Evolutionary conservation across 2,797 vertebrate species (phyloP).

Genomic region (Scleropages formosus): DNA sequence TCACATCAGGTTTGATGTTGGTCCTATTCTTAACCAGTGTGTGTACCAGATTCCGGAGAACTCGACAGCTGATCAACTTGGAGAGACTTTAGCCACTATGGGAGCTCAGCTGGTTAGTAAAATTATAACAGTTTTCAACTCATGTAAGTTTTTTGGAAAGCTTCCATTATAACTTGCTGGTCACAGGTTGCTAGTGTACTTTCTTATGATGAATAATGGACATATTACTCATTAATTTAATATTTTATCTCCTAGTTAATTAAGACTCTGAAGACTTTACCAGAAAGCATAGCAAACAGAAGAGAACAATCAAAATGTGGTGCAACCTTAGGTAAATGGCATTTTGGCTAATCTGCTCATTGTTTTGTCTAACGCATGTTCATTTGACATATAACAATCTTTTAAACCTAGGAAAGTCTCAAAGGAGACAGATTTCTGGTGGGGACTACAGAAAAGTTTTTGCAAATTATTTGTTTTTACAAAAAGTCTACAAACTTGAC

Average conservation of each 20-base stretch:
- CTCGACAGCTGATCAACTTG: slow-evolving; percentile 78
- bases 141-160: background rate
- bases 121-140: background rate
- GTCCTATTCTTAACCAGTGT: slow-evolving; percentile 85
- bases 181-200: background rate
- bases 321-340: slow-evolving; percentile 74
- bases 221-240: too few relatives aligned
- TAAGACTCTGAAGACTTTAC: slow-evolving; percentile 77
- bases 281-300: slow-evolving; percentile 71
- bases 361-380: background rate
- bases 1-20: slow-evolving; percentile 83
- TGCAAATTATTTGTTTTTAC: background rate
- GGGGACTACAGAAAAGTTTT: background rate
- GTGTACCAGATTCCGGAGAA: slow-evolving; percentile 68
- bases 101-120: slow-evolving; percentile 80
- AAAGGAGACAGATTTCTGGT: too few relatives aligned
- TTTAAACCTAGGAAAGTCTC: background rate
- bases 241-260: slow-evolving; percentile 72
- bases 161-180: background rate
- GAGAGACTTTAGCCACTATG: slow-evolving; percentile 67
- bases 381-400: background rate
- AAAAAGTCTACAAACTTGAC: background rate
- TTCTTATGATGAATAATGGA: background rate
- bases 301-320: slow-evolving; percentile 77
- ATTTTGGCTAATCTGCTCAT: background rate